A percentile compares a stretch with the other conserved stretches of the same genome.
phyloP scores from a whole-genome alignment of 2,113 vertebrate genomes.

The Motacilla tschutschensis region DNA sequence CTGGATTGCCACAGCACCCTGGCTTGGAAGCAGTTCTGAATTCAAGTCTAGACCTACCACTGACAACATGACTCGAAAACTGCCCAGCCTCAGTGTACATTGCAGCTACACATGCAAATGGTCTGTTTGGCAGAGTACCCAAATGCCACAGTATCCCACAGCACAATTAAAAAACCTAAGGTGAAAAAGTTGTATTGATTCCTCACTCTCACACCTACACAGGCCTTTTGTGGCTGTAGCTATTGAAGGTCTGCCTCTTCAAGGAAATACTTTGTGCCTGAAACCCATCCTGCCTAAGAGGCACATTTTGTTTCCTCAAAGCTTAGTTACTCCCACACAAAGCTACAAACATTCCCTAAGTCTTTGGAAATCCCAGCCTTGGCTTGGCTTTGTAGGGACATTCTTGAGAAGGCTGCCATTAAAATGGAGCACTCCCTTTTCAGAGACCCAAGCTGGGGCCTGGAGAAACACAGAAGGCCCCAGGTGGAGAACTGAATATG shows the following conservation, averaged over 20 bases:
- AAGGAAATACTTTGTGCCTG: neutral
- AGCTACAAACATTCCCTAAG: neutral
- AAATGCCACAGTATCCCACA: neutral
- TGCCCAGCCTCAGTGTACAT: neutral
- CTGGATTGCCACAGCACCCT: neutral
- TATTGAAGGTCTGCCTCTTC: slow-evolving; percentile 3
- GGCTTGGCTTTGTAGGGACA: neutral
- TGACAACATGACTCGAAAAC: neutral
- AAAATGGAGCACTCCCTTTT: neutral
- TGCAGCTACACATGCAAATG: neutral
- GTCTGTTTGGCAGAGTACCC: neutral
- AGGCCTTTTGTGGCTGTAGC: neutral
- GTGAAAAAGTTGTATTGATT: neutral
- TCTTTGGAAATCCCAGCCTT: neutral
- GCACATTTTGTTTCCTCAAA: slow-evolving; percentile 24
- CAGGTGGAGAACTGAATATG: neutral
- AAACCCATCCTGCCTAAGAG: slow-evolving; percentile 26
- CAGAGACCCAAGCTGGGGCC: neutral
- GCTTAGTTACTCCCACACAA: neutral
- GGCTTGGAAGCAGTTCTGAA: neutral
- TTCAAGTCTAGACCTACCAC: neutral
- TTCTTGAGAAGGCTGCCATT: neutral
- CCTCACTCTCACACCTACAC: slow-evolving; percentile 26
- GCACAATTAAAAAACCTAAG: neutral
- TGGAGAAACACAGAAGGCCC: neutral